Evolutionary conservation across 2,113 vertebrate species (phyloP).

Genomic region (Hylia prasina): DNA sequence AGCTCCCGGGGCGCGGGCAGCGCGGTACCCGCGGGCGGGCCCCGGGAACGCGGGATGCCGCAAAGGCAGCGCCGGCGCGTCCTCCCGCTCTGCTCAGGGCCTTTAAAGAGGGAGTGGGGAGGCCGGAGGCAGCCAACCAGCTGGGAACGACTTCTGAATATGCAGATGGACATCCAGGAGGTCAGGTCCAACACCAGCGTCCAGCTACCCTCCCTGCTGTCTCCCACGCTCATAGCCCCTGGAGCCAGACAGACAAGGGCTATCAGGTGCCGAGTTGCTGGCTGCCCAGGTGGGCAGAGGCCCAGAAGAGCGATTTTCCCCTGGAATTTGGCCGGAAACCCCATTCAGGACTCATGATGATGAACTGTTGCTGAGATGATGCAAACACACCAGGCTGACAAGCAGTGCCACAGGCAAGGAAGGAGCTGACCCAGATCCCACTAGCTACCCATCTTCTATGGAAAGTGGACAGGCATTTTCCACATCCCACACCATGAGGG

Average conservation of each 20-base stretch:
- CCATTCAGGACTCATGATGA: not conserved
- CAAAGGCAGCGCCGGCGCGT: not conserved
- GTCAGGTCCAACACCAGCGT: not conserved
- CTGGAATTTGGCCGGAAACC: not conserved
- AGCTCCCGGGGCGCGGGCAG: not conserved
- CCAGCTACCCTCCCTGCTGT: not conserved
- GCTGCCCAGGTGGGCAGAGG: not conserved
- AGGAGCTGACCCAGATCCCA: not conserved
- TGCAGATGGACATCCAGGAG: constrained; percentile 53
- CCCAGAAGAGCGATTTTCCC: not conserved
- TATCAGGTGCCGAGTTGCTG: fast-evolving
- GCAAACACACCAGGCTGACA: not conserved
- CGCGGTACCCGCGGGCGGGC: not conserved
- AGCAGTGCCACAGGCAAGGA: not conserved
- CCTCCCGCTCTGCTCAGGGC: not conserved
- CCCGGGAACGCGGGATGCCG: not conserved
- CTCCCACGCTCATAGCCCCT: not conserved
- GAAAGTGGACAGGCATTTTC: not conserved
- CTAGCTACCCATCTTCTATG: not conserved
- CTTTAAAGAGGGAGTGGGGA: constrained; percentile 42
- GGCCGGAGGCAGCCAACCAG: constrained; percentile 63
- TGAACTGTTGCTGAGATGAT: not conserved
- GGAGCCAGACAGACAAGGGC: not conserved
- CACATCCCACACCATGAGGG: fast-evolving
- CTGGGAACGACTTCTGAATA: constrained; percentile 69